Base-by-base conservation (phyloP, 2,797 vertebrate species). In the Helostoma temminkii region DNA sequence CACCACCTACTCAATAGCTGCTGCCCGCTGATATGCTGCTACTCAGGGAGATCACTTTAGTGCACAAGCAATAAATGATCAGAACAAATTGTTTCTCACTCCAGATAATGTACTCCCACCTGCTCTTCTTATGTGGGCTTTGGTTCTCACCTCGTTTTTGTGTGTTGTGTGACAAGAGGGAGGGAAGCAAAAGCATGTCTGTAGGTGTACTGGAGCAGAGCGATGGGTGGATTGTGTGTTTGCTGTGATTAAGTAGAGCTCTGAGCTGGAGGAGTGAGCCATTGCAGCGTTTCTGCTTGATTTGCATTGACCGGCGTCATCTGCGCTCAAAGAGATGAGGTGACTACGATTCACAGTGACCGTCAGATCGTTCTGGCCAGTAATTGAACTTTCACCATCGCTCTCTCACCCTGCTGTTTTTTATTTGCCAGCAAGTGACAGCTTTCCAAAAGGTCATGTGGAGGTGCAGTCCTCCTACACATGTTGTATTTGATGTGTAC, bases 51-150 rank as follows among this genome's bases (percentile, higher is more conserved):
- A 90, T 93, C 88, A 87, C 90, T 91, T 72, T 66, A 86, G 68
- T 71, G 74, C 80, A 77, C 90, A 88, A 65, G 83, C 89, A 62
- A 66, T 66, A 82, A 83, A 84, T 80, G 81, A 86, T 83, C 82
- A 85, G 89, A 91, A 88, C 90, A 53, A 88, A 88, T 88, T 89
- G 86, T 90, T 90, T 88, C 85, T 90, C 90, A 89, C 90, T 93
- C 80, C 80, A 88, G 85, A 90, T 93, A 91, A 91, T 90, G 81
- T 87, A 91, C 92, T 90, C 93, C 93, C 92, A 93, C 94, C 90
- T 89, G 80, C 89, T 92, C 89, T 87, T 88, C 82, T 89, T 85
- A 87, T 87, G 90, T 89, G 88, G 88, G 90, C 76, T 91, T 76
- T 71, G 82, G 65, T 89, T 89, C 82, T 85, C 89, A 82, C 84